phyloP scores from a whole-genome alignment of 2,888 invertebrate genomes.

The Hyalella azteca region DNA sequence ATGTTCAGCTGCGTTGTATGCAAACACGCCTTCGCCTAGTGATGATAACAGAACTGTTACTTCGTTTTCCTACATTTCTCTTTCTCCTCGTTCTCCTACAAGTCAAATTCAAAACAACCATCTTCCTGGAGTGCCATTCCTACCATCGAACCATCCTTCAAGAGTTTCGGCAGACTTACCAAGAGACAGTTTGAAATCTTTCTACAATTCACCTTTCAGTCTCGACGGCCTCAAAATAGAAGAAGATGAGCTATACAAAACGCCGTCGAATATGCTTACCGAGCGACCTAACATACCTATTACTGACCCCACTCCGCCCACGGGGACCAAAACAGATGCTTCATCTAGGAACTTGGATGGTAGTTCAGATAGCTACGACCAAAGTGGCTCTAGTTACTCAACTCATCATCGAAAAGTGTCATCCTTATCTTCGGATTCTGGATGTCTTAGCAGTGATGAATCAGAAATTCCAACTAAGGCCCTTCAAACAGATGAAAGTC shows the following conservation, averaged over 20 bases:
- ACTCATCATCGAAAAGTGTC: conserved; percentile 5
- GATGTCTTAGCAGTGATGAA: conserved; percentile 7
- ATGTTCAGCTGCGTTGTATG: background rate
- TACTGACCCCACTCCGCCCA: no score
- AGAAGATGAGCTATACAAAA: no score
- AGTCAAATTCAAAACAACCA: background rate
- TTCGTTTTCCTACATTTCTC: conserved; percentile 19
- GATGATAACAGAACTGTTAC: background rate
- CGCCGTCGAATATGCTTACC: no score
- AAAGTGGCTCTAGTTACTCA: no score
- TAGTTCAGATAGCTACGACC: no score
- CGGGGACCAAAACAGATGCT: no score
- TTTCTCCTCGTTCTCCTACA: background rate
- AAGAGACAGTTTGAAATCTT: conserved; percentile 5
- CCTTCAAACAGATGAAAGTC: no score
- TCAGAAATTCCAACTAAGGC: no score
- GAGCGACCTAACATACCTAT: no score
- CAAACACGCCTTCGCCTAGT: background rate
- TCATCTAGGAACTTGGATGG: no score
- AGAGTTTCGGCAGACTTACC: background rate
- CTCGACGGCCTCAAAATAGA: no score
- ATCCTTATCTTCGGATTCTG: conserved; percentile 9
- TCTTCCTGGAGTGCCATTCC: background rate
- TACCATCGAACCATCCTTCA: background rate
- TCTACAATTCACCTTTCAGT: conserved; percentile 12